Evolutionary conservation across 2,113 vertebrate species (phyloP), one percentile per base, ranked within the genome.

Genomic region (Callopanchax toddi): DNA sequence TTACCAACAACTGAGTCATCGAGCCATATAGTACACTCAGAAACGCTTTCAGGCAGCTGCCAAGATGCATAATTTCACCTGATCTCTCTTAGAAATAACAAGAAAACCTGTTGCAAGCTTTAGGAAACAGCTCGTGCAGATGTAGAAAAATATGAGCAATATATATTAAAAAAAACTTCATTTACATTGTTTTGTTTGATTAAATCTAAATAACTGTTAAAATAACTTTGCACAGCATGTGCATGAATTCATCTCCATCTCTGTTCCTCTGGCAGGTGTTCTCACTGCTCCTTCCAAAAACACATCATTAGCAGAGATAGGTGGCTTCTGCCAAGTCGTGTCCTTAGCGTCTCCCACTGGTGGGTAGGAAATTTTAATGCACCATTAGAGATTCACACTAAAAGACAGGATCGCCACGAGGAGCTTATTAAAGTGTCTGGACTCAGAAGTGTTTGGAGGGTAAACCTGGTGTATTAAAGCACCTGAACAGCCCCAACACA

Each of bases 311-410:
- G 79, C 40, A 74, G 72, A 77, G 60, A 64, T 55, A 50, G 67
- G 83, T 58, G 73, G 60, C 43, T 66, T 15, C 69, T 53, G 68
- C 68, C 68, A 82, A 81, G 60, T 66, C 15, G 22, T 69, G 75
- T 78, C 77, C 60, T 49, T 78, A 75, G 74, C 5, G 13, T 79
- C 51, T 51, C 76, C 60, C 54, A 37, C 56, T 46, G 76, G 48
- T 67, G 46, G 50, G 42, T 43, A 63, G 55, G 54, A 43, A 2
- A 43, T 71, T 74, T 67, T 71, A 76, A 77, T 61, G 67, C 37
- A 6, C 21, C 79, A 83, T 84, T 58, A 89, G 88, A 87, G 62
- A 86, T 87, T 82, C 63, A 86, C 65, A 46, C 36, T 50, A 46
- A 42, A 57, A 76, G 65, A 71, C 29, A 26, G 42, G 36, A 75